Percentiles rank a stretch among this genome's conserved stretches.
phyloP scores from a whole-genome alignment of 2,797 vertebrate genomes.

The Diplodus puntazzo region DNA sequence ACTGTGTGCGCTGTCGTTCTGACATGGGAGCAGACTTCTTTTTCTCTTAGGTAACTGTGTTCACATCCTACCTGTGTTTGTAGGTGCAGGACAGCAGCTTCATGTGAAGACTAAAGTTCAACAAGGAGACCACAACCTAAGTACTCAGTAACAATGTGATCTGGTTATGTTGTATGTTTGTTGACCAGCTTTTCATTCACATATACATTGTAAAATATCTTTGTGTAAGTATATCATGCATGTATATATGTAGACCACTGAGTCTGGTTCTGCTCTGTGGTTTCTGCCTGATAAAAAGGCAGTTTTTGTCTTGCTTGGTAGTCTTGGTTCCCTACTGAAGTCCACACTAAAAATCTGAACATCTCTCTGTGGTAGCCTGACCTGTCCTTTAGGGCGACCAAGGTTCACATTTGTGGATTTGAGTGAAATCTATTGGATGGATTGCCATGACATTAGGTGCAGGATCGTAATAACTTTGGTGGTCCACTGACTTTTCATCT shows the following conservation, averaged over 20 bases:
- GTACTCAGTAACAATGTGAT: neutral
- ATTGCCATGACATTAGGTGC: too few relatives aligned
- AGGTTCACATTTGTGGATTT: too few relatives aligned
- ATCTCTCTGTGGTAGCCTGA: neutral
- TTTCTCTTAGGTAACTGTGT: neutral
- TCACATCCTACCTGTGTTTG: neutral
- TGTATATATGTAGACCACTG: too few relatives aligned
- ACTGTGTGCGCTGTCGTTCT: conserved; percentile 20
- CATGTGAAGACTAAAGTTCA: neutral
- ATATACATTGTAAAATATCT: neutral
- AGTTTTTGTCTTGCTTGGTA: too few relatives aligned
- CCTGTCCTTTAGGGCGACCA: too few relatives aligned
- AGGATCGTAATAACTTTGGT: too few relatives aligned
- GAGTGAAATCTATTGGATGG: too few relatives aligned
- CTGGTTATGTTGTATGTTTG: neutral
- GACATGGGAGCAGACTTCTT: conserved; percentile 7
- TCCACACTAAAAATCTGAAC: neutral
- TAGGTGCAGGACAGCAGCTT: neutral
- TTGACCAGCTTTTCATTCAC: neutral
- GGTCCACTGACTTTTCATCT: too few relatives aligned
- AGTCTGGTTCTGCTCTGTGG: too few relatives aligned
- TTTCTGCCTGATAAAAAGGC: too few relatives aligned
- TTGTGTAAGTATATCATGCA: neutral
- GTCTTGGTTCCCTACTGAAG: neutral
- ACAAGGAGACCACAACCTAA: neutral